Evolutionary conservation across 1,140 invertebrate genomes (phyloP), one percentile per base, ranked within the genome.

Genomic region (Lucilia sericata): DNA sequence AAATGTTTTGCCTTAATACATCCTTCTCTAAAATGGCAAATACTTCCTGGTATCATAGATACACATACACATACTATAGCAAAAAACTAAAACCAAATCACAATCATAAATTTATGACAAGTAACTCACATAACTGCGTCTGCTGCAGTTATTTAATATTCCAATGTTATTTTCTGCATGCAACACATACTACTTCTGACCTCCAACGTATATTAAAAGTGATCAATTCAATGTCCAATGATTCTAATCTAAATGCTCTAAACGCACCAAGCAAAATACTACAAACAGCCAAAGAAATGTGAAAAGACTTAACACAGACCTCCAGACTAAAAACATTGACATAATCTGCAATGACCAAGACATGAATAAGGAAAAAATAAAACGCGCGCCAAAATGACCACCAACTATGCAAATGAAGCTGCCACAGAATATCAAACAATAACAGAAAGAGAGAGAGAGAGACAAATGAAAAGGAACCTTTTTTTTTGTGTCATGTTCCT

Each of bases 101-200:
- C n/a, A n/a, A 36, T 76, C 74, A 76, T 42, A 34, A 76, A 76
- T 76, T 76, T 76, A 76, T 76, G 74, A 76, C 74, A 76, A 76
- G 30, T 4, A 8, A 76, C 5, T 3, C 8, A 9, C 74, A 76
- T 14, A 34, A 74, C 25, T 30, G 25, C n/a, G 5, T 5, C 74
- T 5, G 9, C 30, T n/a, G 13, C 17, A 76, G 74, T 42, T 76
- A 42, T 76, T 76, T 36, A 76, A 76, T 76, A 76, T 14, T 34
- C 21, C 74, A 74, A 9, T n/a, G 21, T 70, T 70, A 36, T 36
- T 51, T 10, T 55, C 17, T 13, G 13, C 17, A 55, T 49, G 49
- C 13, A 49, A 12, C 49, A 14, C 13, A 49, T 49, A 49, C 13
- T 49, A 49, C 5, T 2, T 2, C 17, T n/a, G 51, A 55, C 51